Evolutionary conservation across 1,140 invertebrate species (phyloP).

Genomic region (Glossosoma conforme): DNA sequence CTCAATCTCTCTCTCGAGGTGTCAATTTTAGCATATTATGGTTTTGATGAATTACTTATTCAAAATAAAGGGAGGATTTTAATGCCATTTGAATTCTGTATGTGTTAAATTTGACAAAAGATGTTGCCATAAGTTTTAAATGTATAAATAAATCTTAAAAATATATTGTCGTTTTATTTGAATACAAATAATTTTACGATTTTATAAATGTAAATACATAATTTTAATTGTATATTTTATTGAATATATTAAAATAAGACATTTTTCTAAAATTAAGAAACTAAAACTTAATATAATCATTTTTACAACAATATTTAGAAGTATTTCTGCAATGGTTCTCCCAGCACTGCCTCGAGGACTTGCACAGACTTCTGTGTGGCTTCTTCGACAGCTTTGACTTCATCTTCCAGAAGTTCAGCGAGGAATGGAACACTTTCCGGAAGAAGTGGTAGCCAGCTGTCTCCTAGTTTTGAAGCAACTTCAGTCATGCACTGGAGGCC

Average conservation of each 20-base stretch:
- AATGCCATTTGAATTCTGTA: background rate
- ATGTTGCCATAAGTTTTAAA: too few relatives aligned
- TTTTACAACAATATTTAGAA: conserved; percentile 51
- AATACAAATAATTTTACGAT: too few relatives aligned
- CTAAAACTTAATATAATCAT: background rate
- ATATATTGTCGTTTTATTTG: too few relatives aligned
- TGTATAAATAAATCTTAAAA: too few relatives aligned
- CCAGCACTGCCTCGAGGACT: conserved; percentile 74
- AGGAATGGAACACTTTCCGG: conserved; percentile 82
- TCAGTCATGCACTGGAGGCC: conserved; percentile 62
- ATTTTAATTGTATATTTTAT: background rate
- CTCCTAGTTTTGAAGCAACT: conserved; percentile 70
- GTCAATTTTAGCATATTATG: background rate
- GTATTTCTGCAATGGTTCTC: conserved; percentile 81
- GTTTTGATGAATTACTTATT: background rate
- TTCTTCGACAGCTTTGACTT: conserved; percentile 71
- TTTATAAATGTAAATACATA: too few relatives aligned
- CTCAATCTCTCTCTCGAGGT: background rate
- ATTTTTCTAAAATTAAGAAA: background rate
- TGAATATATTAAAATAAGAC: background rate
- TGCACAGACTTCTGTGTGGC: conserved; percentile 67
- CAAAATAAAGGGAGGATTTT: too few relatives aligned
- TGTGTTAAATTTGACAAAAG: too few relatives aligned
- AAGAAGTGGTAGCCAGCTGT: conserved; percentile 73
- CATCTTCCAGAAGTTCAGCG: conserved; percentile 79